These are phyloP conservation scores for Crocuta crocuta DNA, from an alignment of 2,113 vertebrate genomes.

Conservation along the genomic window DNA sequence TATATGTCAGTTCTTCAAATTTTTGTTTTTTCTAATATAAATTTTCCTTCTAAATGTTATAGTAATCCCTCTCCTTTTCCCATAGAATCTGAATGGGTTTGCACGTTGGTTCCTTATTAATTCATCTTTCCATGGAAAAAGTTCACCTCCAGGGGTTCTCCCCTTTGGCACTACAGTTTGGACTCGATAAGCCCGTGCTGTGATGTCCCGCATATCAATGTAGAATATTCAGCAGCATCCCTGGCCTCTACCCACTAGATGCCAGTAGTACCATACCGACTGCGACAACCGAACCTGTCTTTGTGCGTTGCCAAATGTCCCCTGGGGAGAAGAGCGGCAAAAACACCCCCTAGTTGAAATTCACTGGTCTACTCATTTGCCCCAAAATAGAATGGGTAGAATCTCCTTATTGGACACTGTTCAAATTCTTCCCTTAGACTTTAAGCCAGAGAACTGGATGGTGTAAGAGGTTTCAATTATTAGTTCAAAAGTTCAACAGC, in stretches of 20 bases:
- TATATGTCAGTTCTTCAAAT: background rate
- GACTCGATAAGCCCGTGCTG: background rate
- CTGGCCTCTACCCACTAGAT: slow-evolving; percentile 5
- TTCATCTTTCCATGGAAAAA: background rate
- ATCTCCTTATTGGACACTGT: background rate
- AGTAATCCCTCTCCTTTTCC: background rate
- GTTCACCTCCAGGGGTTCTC: background rate
- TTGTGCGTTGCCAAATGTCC: background rate
- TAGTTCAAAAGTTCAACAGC: slow-evolving; percentile 8
- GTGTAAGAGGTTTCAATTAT: background rate
- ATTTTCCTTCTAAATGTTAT: background rate
- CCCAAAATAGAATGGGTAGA: background rate
- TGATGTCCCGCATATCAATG: background rate
- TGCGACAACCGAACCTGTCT: background rate
- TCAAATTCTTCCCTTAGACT: slow-evolving; percentile 38
- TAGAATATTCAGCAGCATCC: background rate
- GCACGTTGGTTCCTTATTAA: background rate
- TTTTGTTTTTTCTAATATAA: slow-evolving; percentile 8
- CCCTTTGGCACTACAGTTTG: background rate
- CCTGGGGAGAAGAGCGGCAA: background rate
- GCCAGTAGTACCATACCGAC: background rate
- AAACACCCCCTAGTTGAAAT: background rate
- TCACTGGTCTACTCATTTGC: background rate
- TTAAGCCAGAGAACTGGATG: background rate
- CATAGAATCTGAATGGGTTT: background rate